Evolutionary conservation across 1,140 invertebrate species (phyloP).

Genomic region (Drosophila simulans): DNA sequence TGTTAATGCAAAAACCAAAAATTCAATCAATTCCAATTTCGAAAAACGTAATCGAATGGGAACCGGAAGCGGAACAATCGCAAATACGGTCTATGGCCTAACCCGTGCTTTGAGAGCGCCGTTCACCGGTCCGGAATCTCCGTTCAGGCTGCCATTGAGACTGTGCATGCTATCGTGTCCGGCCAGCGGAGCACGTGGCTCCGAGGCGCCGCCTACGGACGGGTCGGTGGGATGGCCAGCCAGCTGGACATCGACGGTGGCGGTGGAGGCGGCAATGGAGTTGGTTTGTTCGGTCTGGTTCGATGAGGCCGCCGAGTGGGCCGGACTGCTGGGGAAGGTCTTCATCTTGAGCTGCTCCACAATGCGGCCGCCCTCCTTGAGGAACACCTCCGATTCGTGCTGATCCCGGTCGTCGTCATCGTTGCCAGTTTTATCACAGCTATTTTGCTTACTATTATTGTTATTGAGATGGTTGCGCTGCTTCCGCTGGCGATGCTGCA

Average conservation of each 20-base stretch:
- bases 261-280: constrained; percentile 30
- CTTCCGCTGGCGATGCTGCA: constrained; percentile 82
- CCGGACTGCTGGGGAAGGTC: constrained; percentile 66
- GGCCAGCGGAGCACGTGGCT: constrained; percentile 62
- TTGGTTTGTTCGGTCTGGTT: constrained; percentile 81
- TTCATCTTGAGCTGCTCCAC: constrained; percentile 70
- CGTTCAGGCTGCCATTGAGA: constrained; percentile 53
- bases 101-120: constrained; percentile 68
- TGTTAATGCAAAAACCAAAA: background rate
- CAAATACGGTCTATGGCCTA: constrained; percentile 28
- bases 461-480: constrained; percentile 55
- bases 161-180: constrained; percentile 71
- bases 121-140: constrained; percentile 43
- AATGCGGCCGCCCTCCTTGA: constrained; percentile 62
- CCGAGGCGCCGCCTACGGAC: constrained; percentile 13
- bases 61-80: background rate
- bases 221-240: constrained; percentile 41
- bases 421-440: constrained; percentile 75
- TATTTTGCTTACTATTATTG: constrained; percentile 71
- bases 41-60: background rate
- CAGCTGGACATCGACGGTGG: constrained; percentile 45
- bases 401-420: constrained; percentile 57
- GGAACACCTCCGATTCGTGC: constrained; percentile 56
- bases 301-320: constrained; percentile 73
- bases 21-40: constrained; percentile 15